Base-by-base conservation (phyloP, 2,888 invertebrate genomes). In the Meiosimyza decipiens region DNA sequence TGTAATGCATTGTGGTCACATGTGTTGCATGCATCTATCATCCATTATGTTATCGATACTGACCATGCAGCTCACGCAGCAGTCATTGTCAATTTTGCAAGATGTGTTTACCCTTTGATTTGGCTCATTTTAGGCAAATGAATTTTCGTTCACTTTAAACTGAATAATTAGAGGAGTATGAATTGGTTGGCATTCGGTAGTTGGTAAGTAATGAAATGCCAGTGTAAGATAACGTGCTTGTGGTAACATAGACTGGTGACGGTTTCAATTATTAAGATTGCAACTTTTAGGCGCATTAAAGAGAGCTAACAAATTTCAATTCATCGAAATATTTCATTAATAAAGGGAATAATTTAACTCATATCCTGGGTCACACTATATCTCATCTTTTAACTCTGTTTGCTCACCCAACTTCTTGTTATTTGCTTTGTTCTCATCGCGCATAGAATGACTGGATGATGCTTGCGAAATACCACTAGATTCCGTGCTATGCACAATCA, bases 361-460 rank as follows among this genome's bases (percentile, higher is more conserved):
- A 4, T 4, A 28, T 28, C 28, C 28, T 28, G 4, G 28, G 2
- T 28, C 28, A 4, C 28, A 2, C 28, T 28, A 3, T 28, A 28
- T 28, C 28, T 28, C 28, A 28, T 28, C 28, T 4, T 28, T 28
- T 4, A 28, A 28, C 28, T 60, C 33, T 13, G 7, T 40, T 15
- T 60, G 79, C 82, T 79, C 75, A 87, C 87, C 86, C 73, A 83
- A 76, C 71, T 92, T 91, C 86, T 90, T 89, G 74, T 82, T 76
- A 74, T 83, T 77, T 55, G 81, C 60, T 78, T 89, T 88, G 82
- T 93, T 92, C 69, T 92, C 90, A 80, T 94, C 93, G 73, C 93
- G 90, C 76, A 94, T 92, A 75, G 94, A 94, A 81, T 94, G 92
- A 82, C 94, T 94, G 33, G 94, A 94, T 18, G 94, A 94, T 63